Conservation (phyloP, 2,113 vertebrate species). For the Paramisgurnus dabryanus region DNA sequence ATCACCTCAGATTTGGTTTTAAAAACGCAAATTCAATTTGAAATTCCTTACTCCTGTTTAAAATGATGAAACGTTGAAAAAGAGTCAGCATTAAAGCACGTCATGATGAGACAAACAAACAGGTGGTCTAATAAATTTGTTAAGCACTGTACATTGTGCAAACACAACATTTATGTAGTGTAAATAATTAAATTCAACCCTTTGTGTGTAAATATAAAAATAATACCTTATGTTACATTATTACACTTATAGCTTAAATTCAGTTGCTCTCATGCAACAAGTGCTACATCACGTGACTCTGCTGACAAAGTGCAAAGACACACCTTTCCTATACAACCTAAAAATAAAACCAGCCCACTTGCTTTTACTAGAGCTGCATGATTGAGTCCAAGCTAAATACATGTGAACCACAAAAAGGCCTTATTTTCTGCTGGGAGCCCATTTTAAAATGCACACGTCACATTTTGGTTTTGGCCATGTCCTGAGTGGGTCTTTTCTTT, state of each 20-base stretch:
- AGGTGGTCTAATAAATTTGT: too few species aligned
- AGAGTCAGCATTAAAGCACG: too few species aligned
- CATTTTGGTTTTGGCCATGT: constrained; percentile 38
- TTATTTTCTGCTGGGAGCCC: constrained; percentile 44
- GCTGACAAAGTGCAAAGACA: constrained; percentile 60
- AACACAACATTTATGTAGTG: too few species aligned
- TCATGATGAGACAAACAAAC: too few species aligned
- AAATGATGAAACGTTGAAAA: too few species aligned
- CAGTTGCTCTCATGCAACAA: constrained; percentile 1
- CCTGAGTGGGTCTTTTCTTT: neutral
- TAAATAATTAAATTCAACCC: too few species aligned
- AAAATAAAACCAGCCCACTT: constrained; percentile 55
- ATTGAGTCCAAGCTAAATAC: constrained; percentile 51
- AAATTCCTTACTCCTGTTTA: too few species aligned
- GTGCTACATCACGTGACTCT: constrained; percentile 48
- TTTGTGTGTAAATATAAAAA: too few species aligned
- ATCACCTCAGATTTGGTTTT: too few species aligned
- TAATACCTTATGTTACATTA: neutral
- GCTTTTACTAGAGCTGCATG: constrained; percentile 49
- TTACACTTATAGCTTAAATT: constrained; percentile 21
- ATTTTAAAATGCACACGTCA: constrained; percentile 32
- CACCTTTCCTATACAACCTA: constrained; percentile 64
- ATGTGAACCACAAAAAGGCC: constrained; percentile 37
- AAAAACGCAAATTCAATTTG: too few species aligned
- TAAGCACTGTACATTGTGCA: too few species aligned